Evolutionary conservation across 2,113 vertebrate species (phyloP).

Genomic region (Mystacornis crossleyi): DNA sequence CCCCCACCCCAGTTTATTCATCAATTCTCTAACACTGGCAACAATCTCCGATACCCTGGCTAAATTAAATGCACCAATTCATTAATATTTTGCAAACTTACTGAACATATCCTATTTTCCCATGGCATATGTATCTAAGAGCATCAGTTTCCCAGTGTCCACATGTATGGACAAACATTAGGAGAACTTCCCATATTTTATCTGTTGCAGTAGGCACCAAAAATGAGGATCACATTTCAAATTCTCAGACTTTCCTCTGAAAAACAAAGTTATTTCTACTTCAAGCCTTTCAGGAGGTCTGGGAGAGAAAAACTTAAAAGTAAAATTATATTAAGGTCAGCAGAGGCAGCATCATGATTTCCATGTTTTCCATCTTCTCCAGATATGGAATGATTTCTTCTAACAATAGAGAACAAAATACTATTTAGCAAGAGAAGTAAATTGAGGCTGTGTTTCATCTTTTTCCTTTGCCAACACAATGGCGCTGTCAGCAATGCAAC

Average conservation of each 20-base stretch:
- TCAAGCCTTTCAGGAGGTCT: neutral
- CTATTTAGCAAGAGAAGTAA: neutral
- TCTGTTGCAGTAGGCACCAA: neutral
- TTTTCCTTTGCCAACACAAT: neutral
- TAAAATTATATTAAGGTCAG: neutral
- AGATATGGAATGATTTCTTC: neutral
- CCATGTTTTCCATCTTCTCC: neutral
- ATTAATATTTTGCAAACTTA: neutral
- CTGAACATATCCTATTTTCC: neutral
- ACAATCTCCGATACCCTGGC: neutral
- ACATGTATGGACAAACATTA: neutral
- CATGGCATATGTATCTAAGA: neutral
- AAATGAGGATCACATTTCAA: neutral
- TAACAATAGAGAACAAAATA: neutral
- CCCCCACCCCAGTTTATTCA: accelerated
- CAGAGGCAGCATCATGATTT: neutral
- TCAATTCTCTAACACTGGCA: neutral
- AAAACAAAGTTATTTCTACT: neutral
- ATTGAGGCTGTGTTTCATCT: constrained; percentile 3
- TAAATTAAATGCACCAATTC: neutral
- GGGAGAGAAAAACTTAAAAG: neutral
- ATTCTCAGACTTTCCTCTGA: neutral
- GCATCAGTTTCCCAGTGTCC: neutral
- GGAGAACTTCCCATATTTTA: neutral
- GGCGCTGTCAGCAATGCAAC: neutral